Percentiles rank a stretch among this genome's conserved stretches.
These are phyloP conservation scores for Dasyurus viverrinus DNA, from an alignment of 2,113 vertebrate genomes.

Conservation along the genomic window DNA sequence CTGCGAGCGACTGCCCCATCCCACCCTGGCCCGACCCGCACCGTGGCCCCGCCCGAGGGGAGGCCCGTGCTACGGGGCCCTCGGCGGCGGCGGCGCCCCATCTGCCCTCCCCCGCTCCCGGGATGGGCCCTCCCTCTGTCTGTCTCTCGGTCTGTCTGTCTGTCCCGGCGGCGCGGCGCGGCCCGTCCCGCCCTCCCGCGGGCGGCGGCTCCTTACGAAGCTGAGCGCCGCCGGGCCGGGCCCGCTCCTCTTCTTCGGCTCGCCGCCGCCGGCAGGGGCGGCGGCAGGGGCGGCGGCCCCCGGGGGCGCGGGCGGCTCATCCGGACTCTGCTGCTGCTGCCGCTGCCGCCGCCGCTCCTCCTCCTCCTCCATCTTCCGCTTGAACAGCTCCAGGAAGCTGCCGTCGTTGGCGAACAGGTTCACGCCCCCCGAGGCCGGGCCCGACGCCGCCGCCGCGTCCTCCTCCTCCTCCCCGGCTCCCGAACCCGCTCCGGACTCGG, in stretches of 20 bases:
- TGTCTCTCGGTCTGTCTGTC: neutral
- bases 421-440: slow-evolving; percentile 78
- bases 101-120: neutral
- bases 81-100: slow-evolving; percentile 1
- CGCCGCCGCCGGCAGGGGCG: slow-evolving; percentile 60
- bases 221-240: slow-evolving; percentile 80
- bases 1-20: slow-evolving; percentile 8
- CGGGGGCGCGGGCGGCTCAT: slow-evolving; percentile 62
- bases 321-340: slow-evolving; percentile 71
- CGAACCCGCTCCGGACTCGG: slow-evolving; percentile 63
- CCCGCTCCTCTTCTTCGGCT: slow-evolving; percentile 81
- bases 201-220: slow-evolving; percentile 84
- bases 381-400: slow-evolving; percentile 97
- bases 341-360: slow-evolving; percentile 75
- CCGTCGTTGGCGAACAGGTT: slow-evolving; percentile 96
- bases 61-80: neutral
- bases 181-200: slow-evolving; percentile 65
- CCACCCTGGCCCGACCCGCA: neutral
- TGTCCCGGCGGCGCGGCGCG: neutral
- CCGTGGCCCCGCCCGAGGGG: neutral
- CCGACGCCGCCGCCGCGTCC: slow-evolving; percentile 64
- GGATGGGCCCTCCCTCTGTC: slow-evolving; percentile 50
- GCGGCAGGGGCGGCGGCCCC: slow-evolving; percentile 28
- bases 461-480: slow-evolving; percentile 74
- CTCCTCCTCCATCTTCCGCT: slow-evolving; percentile 90